Base-by-base conservation (phyloP, 2,888 invertebrate genomes). In the Calameuta pallipes region DNA sequence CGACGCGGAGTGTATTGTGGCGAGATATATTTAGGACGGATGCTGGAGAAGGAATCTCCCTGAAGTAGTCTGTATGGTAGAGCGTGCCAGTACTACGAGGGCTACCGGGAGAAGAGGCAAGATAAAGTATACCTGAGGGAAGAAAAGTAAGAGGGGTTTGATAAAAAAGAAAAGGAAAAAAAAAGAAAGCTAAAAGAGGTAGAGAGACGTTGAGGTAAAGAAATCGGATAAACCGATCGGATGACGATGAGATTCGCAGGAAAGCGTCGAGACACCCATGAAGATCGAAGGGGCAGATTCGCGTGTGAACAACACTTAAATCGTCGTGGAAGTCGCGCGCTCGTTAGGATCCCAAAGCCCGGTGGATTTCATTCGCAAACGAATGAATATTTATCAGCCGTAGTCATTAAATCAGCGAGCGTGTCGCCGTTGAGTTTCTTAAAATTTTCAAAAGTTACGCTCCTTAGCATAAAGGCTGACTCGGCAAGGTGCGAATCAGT, bases 371-470 rank as follows among this genome's bases (percentile, higher is more conserved):
- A 82, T 82, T 82, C 80, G 78, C 74, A 79, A 79, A 77, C 75
- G 76, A 79, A 81, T 81, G 80, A 83, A 82, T 83, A 82, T 83
- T 83, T 80, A 82, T 81, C 79, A 81, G 78, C 75, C 35, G 80
- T 56, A 81, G 74, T 79, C 76, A 41, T 75, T 81, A 80, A 80
- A 80, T 82, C 80, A 76, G 75, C 69, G 73, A 30, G 30, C 71
- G 41, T 56, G 41, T 56, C 41, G 41, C 41, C 41, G 41, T 56
- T 6, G 41, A 56, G 41, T 56, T 56, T 56, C 23, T 23, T 23
- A 56, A 56, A 56, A 56, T 56, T 56, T 56, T 56, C 23, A 56
- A 56, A 56, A 56, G 23, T 23, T 6, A 56, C 23, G 41, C 41
- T 23, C 41, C 41, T 56, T 56, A 56, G 23, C 41, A 56, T 56